These are phyloP conservation scores for Henricia sp. DNA, from an alignment of 53 echinoderm and acorn worm species.

Conservation along the genomic window DNA sequence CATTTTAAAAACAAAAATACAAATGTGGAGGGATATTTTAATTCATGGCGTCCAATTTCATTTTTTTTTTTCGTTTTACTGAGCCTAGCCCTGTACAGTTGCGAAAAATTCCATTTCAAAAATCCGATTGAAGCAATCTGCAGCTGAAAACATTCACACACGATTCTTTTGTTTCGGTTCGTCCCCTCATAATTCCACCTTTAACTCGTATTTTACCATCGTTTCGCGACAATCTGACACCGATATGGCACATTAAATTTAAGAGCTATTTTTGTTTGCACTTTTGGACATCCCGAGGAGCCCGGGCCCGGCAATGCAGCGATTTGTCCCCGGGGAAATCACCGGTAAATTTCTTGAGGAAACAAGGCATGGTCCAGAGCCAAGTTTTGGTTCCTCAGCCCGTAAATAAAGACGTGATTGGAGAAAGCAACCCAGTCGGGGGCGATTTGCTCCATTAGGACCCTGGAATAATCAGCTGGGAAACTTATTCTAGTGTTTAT, in stretches of 20 bases:
- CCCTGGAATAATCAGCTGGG: slow-evolving; percentile 34
- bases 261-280: slow-evolving; percentile 20
- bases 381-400: neutral
- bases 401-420: neutral
- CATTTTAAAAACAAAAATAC: no score
- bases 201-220: neutral
- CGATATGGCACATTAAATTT: neutral
- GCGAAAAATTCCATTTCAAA: no score
- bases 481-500: slow-evolving; percentile 21
- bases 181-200: slow-evolving; percentile 9
- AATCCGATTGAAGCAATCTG: no score
- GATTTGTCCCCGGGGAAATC: slow-evolving; percentile 18
- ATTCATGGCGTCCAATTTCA: no score
- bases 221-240: neutral
- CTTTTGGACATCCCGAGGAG: slow-evolving; percentile 34
- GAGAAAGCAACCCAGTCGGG: slow-evolving; percentile 15
- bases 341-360: neutral
- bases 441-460: slow-evolving; percentile 26
- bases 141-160: no score
- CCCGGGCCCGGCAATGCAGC: neutral
- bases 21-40: no score
- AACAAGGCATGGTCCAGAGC: neutral
- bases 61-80: no score
- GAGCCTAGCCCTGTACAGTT: no score
- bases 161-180: neutral